Evolutionary conservation across 1,140 invertebrate genomes (phyloP).

Genomic region (Paraescarpia echinospica): DNA sequence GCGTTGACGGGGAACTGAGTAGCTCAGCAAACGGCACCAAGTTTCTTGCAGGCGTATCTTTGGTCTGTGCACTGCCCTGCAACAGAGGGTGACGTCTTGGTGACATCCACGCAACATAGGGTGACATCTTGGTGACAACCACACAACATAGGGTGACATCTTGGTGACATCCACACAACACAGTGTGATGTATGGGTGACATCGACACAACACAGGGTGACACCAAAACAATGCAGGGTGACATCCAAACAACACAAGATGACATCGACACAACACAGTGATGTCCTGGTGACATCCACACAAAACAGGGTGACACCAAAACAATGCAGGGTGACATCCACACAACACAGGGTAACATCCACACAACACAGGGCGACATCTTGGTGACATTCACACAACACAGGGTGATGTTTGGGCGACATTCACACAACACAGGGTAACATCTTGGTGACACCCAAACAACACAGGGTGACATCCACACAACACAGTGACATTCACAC

Average conservation of each 20-base stretch:
- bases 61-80: background rate
- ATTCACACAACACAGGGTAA: too few species aligned
- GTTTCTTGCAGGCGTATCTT: background rate
- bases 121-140: background rate
- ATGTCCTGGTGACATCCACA: background rate
- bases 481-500: too few species aligned
- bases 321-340: background rate
- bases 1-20: background rate
- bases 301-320: background rate
- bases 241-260: background rate
- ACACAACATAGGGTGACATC: too few species aligned
- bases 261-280: background rate
- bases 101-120: background rate
- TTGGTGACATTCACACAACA: background rate
- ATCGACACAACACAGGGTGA: background rate
- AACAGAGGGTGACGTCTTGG: background rate
- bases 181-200: background rate
- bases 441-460: too few species aligned
- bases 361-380: background rate
- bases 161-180: background rate
- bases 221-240: background rate
- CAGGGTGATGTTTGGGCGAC: too few species aligned
- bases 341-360: background rate
- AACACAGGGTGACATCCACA: too few species aligned
- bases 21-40: background rate